These are phyloP conservation scores for Limnephilus marmoratus DNA, from an alignment of 2,888 invertebrate species.

Conservation along the genomic window DNA sequence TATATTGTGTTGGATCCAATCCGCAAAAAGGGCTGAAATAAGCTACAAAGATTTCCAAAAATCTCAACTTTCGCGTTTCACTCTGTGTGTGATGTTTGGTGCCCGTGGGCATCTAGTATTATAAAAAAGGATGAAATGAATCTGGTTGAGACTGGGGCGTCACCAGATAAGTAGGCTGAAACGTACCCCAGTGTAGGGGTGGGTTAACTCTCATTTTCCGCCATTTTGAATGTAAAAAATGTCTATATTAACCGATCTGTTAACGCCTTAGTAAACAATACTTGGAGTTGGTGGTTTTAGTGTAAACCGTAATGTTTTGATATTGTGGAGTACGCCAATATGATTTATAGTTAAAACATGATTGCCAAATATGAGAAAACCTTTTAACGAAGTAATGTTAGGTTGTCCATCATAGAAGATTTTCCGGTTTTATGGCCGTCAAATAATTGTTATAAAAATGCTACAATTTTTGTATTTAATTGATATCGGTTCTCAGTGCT, in stretches of 20 bases:
- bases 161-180: neutral
- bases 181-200: neutral
- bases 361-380: neutral
- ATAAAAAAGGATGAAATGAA: neutral
- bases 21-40: neutral
- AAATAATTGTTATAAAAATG: too few relatives aligned
- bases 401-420: too few relatives aligned
- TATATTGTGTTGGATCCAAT: constrained; percentile 5
- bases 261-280: neutral
- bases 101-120: constrained; percentile 4
- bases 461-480: too few relatives aligned
- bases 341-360: neutral
- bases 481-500: too few relatives aligned
- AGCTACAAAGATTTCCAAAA: constrained; percentile 19
- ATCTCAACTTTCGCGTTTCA: neutral
- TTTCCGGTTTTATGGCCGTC: too few relatives aligned
- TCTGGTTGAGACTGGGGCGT: constrained; percentile 14
- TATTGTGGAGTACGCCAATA: neutral
- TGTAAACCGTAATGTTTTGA: neutral
- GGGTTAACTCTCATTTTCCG: constrained; percentile 49
- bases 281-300: neutral
- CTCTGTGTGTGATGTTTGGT: constrained; percentile 28
- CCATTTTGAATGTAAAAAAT: constrained; percentile 42
- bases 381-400: too few relatives aligned
- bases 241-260: constrained; percentile 14